These are phyloP conservation scores for Eulithis prunata DNA, from an alignment of 2,888 invertebrate genomes.

Conservation along the genomic window DNA sequence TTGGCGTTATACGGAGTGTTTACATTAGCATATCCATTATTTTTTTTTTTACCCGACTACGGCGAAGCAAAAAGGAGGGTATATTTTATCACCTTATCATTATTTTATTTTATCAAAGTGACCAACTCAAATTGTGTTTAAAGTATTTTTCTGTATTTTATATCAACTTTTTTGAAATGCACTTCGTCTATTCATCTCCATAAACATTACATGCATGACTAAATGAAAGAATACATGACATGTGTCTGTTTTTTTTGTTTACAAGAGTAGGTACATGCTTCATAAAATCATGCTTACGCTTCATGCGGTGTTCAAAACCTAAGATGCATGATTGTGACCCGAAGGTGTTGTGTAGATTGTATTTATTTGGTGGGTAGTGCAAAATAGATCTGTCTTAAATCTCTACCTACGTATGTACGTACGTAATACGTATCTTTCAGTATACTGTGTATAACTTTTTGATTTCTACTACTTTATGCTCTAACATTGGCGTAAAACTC, in stretches of 20 bases:
- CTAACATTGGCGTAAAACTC: too few relatives aligned
- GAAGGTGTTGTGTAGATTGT: background rate
- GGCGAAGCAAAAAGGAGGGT: background rate
- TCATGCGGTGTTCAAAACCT: slow-evolving; percentile 45
- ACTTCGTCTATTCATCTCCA: slow-evolving; percentile 25
- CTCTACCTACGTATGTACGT: too few relatives aligned
- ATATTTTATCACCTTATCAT: background rate
- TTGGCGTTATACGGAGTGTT: slow-evolving; percentile 44
- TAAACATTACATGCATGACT: slow-evolving; percentile 48
- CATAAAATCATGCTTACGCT: slow-evolving; percentile 61
- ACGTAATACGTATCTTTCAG: too few relatives aligned
- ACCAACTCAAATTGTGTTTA: slow-evolving; percentile 7
- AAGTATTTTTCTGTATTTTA: background rate
- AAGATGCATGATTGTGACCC: slow-evolving; percentile 32
- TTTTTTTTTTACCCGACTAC: slow-evolving; percentile 14
- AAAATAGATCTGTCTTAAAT: background rate
- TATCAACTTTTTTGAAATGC: slow-evolving; percentile 2
- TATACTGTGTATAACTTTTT: too few relatives aligned
- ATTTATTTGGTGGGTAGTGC: slow-evolving; percentile 8
- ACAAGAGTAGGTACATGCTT: slow-evolving; percentile 44
- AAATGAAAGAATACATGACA: too few relatives aligned
- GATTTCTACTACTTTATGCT: too few relatives aligned
- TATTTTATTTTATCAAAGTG: slow-evolving; percentile 15
- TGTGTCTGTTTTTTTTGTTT: background rate
- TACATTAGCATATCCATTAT: slow-evolving; percentile 40